Base-by-base conservation (phyloP, 1,140 invertebrate genomes). In the Heterodera carotae region DNA sequence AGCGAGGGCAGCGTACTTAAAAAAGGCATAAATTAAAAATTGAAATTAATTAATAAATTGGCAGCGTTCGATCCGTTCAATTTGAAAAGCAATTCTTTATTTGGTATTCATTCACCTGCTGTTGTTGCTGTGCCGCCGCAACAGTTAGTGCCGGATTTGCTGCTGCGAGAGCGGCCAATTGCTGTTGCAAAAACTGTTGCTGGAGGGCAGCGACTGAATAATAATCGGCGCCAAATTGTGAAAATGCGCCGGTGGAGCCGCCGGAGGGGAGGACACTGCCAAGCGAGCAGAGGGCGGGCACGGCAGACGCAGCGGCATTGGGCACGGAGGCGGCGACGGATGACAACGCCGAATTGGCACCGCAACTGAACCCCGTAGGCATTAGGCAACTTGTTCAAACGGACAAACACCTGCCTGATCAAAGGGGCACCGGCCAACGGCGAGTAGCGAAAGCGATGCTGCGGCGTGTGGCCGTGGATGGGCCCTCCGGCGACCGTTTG, bases 81-180 rank as follows among this genome's bases (percentile, higher is more conserved):
- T n/a, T n/a, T n/a, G n/a, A n/a, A n/a, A n/a, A n/a, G n/a, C n/a
- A n/a, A n/a, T n/a, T n/a, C n/a, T n/a, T n/a, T n/a, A n/a, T n/a
- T n/a, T n/a, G n/a, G n/a, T n/a, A n/a, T n/a, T 53, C 15, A 27
- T 75, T 68, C 27, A 66, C 66, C 12, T 56, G 62, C 33, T 78
- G 70, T 34, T 74, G 77, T 36, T 81, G 77, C 33, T 81, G 67
- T 7, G 43, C 39, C 1, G 36, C 75, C 22, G 81, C 78, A n/a
- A 75, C 36, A 3, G 66, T 36, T 39, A 39, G 18, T 22, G 68
- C 33, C 27, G 62, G 48, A 43, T 67, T 78, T n/a, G 62, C 74
- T 85, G 92, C 93, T 60, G 92, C 92, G 91, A 90, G 94, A 92
- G 59, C 93, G 92, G 87, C 93, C 94, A 77, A 93, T 93, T 84